These are phyloP conservation scores for Hippocampus guttulatus DNA, from an alignment of 2,113 vertebrate species.

Conservation along the genomic window DNA sequence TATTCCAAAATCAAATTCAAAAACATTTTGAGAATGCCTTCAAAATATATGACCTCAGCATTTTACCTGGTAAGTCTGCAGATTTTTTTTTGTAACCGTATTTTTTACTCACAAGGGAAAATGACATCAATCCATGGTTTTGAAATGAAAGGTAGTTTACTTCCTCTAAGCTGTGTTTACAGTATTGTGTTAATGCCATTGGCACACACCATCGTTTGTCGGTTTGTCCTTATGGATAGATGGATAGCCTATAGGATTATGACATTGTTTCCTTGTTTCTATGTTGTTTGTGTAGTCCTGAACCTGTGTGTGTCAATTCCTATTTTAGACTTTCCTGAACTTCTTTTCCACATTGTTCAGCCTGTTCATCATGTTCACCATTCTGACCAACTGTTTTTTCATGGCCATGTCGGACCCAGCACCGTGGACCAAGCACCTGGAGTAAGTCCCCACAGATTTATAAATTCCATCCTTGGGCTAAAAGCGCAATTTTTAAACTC, in stretches of 20 bases:
- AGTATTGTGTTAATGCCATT: slow-evolving; percentile 19
- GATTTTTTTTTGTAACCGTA: slow-evolving; percentile 1
- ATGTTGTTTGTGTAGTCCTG: neutral
- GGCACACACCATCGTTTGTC: slow-evolving; percentile 5
- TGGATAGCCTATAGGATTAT: slow-evolving; percentile 33
- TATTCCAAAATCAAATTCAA: slow-evolving; percentile 5
- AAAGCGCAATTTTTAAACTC: slow-evolving; percentile 25
- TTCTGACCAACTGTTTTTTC: slow-evolving; percentile 97
- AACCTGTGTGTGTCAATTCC: neutral
- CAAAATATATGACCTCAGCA: neutral
- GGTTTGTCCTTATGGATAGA: slow-evolving; percentile 24
- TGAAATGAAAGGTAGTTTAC: slow-evolving; percentile 22
- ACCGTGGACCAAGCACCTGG: slow-evolving; percentile 92
- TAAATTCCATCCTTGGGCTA: neutral
- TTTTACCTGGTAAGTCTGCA: neutral
- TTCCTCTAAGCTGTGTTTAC: slow-evolving; percentile 32
- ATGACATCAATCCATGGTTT: slow-evolving; percentile 23
- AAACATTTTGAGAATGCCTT: neutral
- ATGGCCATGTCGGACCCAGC: slow-evolving; percentile 95
- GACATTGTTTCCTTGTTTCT: neutral
- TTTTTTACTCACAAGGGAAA: slow-evolving; percentile 6
- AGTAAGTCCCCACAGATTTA: slow-evolving; percentile 81
- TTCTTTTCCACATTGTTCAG: slow-evolving; percentile 80
- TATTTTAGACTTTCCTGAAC: slow-evolving; percentile 78
- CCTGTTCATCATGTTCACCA: slow-evolving; percentile 98